Evolutionary conservation across 1,140 invertebrate genomes (phyloP), one percentile per base, ranked within the genome.

Genomic region (Choristoneura fumiferana): DNA sequence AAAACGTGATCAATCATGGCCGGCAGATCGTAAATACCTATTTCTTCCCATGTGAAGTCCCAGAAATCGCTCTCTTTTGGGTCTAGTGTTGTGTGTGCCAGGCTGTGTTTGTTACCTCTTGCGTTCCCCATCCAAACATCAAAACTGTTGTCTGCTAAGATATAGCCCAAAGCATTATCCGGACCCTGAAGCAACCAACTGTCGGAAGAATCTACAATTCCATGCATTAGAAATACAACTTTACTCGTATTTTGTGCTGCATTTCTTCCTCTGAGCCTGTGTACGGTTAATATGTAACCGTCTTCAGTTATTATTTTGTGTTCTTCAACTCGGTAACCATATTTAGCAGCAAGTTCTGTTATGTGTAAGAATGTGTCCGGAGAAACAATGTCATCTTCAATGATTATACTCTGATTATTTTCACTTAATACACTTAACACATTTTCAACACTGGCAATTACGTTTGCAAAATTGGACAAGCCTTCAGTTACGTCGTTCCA

Each of bases 51-150:
- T 18, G 81, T 82, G 52, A 91, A 91, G 10, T 89, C 72, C 91
- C 91, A 92, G 66, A 84, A 92, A 0, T 78, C 65, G 10, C 71
- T 57, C 2, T 79, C 37, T n/a, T 78, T 63, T 3, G 69, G 76
- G 17, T 55, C 82, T 9, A 92, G 71, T 6, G 45, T 76, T 1
- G 65, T 68, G 70, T 95, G 93, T 13, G 81, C 81, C 58, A 78
- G 78, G 0, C 93, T 93, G 67, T 95, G 94, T 6, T 91, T 90
- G 65, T 95, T 95, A 0, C 95, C 94, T 64, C 95, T 89, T 0
- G 91, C 91, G 72, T 96, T 96, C 1, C 91, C 92, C 79, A 96
- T 79, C 94, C 94, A 95, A 4, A 95, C 94, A 67, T 95, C 95
- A 57, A 91, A 95, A 5, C 93, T 93, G 58, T 86, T 70, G 60